Evolutionary conservation across 1,140 invertebrate genomes (phyloP), one percentile per base, ranked within the genome.

Genomic region (Brachionus rubens): DNA sequence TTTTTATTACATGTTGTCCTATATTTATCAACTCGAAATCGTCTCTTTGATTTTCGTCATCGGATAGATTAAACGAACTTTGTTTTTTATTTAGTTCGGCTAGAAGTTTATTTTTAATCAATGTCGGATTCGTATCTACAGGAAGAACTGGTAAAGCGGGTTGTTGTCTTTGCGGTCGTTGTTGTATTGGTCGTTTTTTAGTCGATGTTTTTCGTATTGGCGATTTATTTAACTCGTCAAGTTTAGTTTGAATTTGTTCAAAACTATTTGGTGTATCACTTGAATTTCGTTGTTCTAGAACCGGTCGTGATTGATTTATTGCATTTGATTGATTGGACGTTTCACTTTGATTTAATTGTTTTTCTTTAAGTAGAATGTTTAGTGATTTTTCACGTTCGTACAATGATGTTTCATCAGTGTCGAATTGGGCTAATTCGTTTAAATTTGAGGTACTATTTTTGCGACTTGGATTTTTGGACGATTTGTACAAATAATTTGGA

Each of bases 1-100:
- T 50, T 16, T 46, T 24, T 12, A 26, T 19, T 30, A 36, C 56
- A 43, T 14, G 19, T 16, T 36, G 33, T 50, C 43, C 76, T 36
- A 75, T 65, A 36, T 56, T 21, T 24, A 28, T 36, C 62, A 24
- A 48, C 4, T 77, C 54, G 36, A 43, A 12, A 5, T 46, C 48
- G 16, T 65, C 76, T 26, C 21, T 76, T 41, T 26, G 70, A 76
- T 65, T 65, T 24, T 65, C 59, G 14, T 65, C 59, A 43, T 65
- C 59, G 9, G 59, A 65, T 41, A 43, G 24, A 65, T 41, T 65
- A 2, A 65, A 14, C 2, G 59, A 65, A 10, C 24, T 21, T 14
- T 65, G 59, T 7, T 65, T 65, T 3, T 10, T 14, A 16, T 14
- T 7, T 21, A 65, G 26, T 36, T 43, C 40, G 14, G 59, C 59